A percentile compares a stretch with the other conserved stretches of the same genome.
Conservation (phyloP, 2,797 vertebrate genomes). For the Tenualosa ilisha region DNA sequence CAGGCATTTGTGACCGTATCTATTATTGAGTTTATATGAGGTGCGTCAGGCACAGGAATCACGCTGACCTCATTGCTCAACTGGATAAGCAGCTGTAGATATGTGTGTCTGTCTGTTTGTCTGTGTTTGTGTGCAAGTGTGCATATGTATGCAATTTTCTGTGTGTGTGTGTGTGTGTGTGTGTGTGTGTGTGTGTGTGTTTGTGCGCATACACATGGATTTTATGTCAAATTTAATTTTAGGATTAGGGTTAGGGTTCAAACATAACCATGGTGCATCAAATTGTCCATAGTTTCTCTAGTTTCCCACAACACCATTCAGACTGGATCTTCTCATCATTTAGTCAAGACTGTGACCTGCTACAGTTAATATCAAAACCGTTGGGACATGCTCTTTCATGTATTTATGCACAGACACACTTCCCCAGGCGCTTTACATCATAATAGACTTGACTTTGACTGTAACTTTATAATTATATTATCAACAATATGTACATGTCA, state of each 20-base stretch:
- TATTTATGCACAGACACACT: background rate
- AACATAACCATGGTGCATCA: no score
- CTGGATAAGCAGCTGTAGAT: background rate
- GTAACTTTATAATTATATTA: background rate
- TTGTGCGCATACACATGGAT: background rate
- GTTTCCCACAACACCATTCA: background rate
- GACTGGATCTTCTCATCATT: no score
- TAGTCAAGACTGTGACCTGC: background rate
- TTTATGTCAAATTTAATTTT: background rate
- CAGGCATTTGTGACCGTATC: background rate
- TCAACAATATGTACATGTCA: background rate
- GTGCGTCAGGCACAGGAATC: background rate
- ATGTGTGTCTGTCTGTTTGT: background rate
- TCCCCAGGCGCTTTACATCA: background rate
- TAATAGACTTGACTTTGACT: background rate
- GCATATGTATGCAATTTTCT: background rate
- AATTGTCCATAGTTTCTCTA: background rate
- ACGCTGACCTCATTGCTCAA: constrained; percentile 17
- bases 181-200: background rate
- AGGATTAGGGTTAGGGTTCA: no score
- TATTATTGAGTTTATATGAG: background rate
- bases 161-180: background rate
- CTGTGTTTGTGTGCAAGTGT: constrained; percentile 15
- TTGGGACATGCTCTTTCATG: background rate
- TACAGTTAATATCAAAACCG: background rate